Evolutionary conservation across 2,797 vertebrate genomes (phyloP), one percentile per base, ranked within the genome.

Genomic region (Spinus pinus): DNA sequence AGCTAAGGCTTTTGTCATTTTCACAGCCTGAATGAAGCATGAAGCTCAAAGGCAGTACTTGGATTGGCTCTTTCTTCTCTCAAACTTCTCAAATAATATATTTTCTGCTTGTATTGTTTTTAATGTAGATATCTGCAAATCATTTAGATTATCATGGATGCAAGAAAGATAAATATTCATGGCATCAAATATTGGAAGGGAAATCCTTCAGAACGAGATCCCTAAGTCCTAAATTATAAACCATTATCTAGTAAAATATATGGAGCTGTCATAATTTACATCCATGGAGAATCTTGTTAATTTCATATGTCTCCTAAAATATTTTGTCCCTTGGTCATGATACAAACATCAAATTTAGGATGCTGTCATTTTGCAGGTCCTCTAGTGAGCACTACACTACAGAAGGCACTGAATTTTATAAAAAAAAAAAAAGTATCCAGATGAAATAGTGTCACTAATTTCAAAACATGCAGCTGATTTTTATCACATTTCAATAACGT

Each of bases 391-490:
- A 54, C 44, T 89, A 60, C 19, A 9, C 23, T 72, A 58, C 1
- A 0, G 30, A 84, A 90, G 24, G 78, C 39, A 85, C 9, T 56
- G 56, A 85, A 70, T 60, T 35, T 35, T 37, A 37, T 1, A 12
- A 90, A 91, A 87, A 78, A 90, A 88, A 73, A 22, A 17, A 62
- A 60, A 30, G 28, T 46, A 91, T 70, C 9, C 46, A 82, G 70
- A 86, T 80, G 70, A 96, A 95, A 73, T 15, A 81, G n/a, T 4
- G 1, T 24, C 9, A 4, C 60, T 94, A 73, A 85, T 90, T 92
- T 93, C 62, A 81, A 66, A 94, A 86, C 51, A 56, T 27, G 71
- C 35, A 82, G 74, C 81, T 92, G 95, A 95, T 94, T 88, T 87
- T 88, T 95, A 92, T 77, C 77, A 73, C 27, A 53, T 84, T 95